Conservation (phyloP, 2,888 invertebrate genomes). For the Zaprionus lineosus region DNA sequence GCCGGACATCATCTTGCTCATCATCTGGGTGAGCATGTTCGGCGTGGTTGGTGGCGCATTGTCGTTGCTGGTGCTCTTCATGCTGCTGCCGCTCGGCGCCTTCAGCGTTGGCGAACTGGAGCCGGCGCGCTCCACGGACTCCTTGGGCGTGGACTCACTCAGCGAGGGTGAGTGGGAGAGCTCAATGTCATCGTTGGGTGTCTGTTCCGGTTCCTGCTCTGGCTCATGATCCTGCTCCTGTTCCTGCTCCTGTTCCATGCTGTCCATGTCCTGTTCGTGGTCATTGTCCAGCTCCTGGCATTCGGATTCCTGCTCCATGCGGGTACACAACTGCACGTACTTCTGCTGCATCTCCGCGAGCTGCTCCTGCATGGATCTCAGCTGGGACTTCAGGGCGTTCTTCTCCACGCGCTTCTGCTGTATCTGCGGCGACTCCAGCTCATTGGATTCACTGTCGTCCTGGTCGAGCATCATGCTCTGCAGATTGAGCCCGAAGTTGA, state of each 20-base stretch:
- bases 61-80: constrained; percentile 33
- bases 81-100: constrained; percentile 49
- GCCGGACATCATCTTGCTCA: constrained; percentile 87
- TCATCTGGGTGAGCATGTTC: constrained; percentile 86
- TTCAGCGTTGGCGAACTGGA: constrained; percentile 69
- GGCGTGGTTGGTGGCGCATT: constrained; percentile 83
- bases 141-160: constrained; percentile 63
- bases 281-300: constrained; percentile 89
- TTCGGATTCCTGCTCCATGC: constrained; percentile 91
- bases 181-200: constrained; percentile 65
- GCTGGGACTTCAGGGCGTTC: constrained; percentile 92
- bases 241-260: constrained; percentile 84
- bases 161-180: constrained; percentile 76
- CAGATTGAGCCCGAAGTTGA: constrained; percentile 85
- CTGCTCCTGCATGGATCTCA: constrained; percentile 94
- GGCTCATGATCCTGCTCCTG: constrained; percentile 83
- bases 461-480: constrained; percentile 86
- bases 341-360: constrained; percentile 95
- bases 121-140: constrained; percentile 58
- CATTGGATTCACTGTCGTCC: constrained; percentile 89
- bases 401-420: constrained; percentile 93
- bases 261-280: constrained; percentile 86
- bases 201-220: constrained; percentile 84
- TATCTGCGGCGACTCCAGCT: constrained; percentile 89
- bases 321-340: constrained; percentile 92